Evolutionary conservation across 37 sponge, comb jelly and placozoan genomes (phyloP).

Genomic region (Chondrosia reniformis): DNA sequence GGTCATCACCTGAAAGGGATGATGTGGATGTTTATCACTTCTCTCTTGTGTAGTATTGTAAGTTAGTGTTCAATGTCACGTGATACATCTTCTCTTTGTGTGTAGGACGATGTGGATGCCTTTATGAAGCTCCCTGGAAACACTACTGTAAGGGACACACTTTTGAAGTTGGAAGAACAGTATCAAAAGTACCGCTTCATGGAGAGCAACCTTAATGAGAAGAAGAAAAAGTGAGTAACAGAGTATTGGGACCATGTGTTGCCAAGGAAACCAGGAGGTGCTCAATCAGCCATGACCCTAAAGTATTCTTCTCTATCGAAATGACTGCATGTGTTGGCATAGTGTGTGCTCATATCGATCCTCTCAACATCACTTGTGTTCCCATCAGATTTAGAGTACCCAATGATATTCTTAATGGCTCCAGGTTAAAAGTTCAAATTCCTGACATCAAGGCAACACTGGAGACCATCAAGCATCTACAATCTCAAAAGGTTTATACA

Average conservation of each 20-base stretch:
- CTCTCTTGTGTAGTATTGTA: too few species aligned
- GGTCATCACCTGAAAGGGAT: too few species aligned
- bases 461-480: slow-evolving; percentile 55
- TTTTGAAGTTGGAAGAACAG: slow-evolving; percentile 86
- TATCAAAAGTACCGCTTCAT: slow-evolving; percentile 90
- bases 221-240: slow-evolving; percentile 68
- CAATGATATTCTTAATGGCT: background rate
- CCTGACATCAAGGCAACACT: slow-evolving; percentile 84
- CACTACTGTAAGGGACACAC: slow-evolving; percentile 62
- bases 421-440: slow-evolving; percentile 69
- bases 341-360: background rate
- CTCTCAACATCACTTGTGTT: background rate
- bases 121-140: slow-evolving; percentile 80
- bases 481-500: slow-evolving; percentile 33
- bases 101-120: slow-evolving; percentile 86
- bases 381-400: background rate
- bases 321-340: too few species aligned
- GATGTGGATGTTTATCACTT: too few species aligned
- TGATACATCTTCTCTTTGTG: background rate
- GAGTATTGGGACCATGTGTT: too few species aligned
- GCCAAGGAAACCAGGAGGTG: too few species aligned
- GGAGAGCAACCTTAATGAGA: slow-evolving; percentile 76
- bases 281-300: too few species aligned
- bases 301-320: too few species aligned
- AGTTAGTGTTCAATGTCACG: background rate